Base-by-base conservation (phyloP, 2,888 invertebrate species). In the Papilio demoleus region DNA sequence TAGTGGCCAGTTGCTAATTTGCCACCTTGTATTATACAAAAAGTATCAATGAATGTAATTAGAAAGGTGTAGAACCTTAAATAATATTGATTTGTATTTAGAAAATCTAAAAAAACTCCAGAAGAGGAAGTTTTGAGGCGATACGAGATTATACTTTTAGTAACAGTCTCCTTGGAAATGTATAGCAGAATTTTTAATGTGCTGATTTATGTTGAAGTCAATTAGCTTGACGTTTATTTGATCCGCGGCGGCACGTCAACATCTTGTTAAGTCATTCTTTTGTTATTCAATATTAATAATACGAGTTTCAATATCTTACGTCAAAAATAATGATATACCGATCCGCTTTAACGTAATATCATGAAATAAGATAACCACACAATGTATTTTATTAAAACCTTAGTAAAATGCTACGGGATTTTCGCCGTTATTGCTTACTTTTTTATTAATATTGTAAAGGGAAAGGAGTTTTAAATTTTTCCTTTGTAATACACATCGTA, bases 261-360 rank as follows among this genome's bases (percentile, higher is more conserved):
- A 59, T 4, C 12, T 22, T 14, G 19, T 59, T 34, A 22, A 59
- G 22, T 14, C 14, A 19, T 59, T 36, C 31, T 31, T 56, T 56
- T 56, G 53, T 56, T 53, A 53, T 53, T 9, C 11, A 11, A 11
- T 14, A 24, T 24, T 53, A 27, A 27, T 56, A 56, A 56, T 1
- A 56, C 31, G 31, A 9, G n/a, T 56, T 56, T 17, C 53, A 56
- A 56, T 56, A n/a, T 56, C 31, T 56, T 31, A 56, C n/a, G 9
- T 56, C 53, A 56, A 56, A 56, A 31, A 17, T 56, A 56, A 56
- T 56, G 31, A 56, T 56, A 56, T 56, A 31, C 53, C n/a, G 53
- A 31, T 56, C 31, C 27, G 4, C 53, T 56, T 56, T 56, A 31
- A 31, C 53, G 3, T 56, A 3, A 31, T 31, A 56, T n/a, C 27